A percentile compares a stretch with the other conserved stretches of the same genome.
phyloP scores from a whole-genome alignment of 2,797 vertebrate genomes.

The Vipera latastei region DNA sequence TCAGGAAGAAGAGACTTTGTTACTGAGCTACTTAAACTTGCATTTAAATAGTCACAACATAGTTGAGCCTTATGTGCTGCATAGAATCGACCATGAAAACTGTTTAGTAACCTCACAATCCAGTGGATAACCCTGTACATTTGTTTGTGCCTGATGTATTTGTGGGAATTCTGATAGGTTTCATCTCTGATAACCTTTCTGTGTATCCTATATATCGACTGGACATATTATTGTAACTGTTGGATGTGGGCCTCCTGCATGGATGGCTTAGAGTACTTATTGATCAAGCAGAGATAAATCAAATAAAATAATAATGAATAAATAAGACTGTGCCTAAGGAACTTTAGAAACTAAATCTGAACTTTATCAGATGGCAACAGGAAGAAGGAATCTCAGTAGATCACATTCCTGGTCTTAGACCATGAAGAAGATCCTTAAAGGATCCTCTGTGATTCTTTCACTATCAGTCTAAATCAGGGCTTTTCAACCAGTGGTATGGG shows the following conservation, averaged over 20 bases:
- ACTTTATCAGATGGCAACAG: too few relatives aligned
- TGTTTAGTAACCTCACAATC: background rate
- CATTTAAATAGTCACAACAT: background rate
- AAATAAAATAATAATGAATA: too few relatives aligned
- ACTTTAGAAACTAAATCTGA: too few relatives aligned
- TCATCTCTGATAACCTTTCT: background rate
- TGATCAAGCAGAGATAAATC: background rate
- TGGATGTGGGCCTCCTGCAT: background rate
- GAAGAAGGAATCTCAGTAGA: too few relatives aligned
- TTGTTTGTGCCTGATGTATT: background rate
- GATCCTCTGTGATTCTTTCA: too few relatives aligned
- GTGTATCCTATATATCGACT: background rate
- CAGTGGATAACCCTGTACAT: background rate
- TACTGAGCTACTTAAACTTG: background rate
- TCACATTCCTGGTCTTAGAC: too few relatives aligned
- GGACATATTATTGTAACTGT: background rate
- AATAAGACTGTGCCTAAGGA: too few relatives aligned
- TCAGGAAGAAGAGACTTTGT: conserved; percentile 27
- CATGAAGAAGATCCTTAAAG: too few relatives aligned
- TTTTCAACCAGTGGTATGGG: too few relatives aligned
- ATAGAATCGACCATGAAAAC: background rate
- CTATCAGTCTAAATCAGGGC: too few relatives aligned
- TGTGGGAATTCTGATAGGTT: background rate
- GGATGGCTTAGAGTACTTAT: background rate
- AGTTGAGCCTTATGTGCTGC: background rate